Percentiles rank a stretch among this genome's conserved stretches.
These are phyloP conservation scores for Gasterosteus aculeatus DNA, from an alignment of 2,113 vertebrate genomes.

Conservation along the genomic window DNA sequence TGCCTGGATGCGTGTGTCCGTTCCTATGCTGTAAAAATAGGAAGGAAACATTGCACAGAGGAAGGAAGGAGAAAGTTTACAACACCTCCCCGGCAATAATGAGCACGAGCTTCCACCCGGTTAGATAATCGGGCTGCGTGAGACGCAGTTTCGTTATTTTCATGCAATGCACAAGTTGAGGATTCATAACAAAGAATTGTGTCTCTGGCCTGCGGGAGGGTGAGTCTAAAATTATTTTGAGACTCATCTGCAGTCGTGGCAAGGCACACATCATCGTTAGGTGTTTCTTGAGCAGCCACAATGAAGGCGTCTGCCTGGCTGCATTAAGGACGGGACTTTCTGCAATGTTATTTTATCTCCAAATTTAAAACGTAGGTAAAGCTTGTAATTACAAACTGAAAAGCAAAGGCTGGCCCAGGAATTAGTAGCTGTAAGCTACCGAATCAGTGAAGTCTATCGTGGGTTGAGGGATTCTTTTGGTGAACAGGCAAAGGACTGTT, in stretches of 20 bases:
- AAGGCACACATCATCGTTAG: conserved; percentile 5
- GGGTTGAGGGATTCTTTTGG: not conserved
- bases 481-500: conserved; percentile 16
- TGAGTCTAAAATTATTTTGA: conserved; percentile 25
- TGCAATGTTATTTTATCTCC: conserved; percentile 25
- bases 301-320: conserved; percentile 20
- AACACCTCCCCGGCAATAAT: conserved; percentile 45
- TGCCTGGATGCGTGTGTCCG: conserved; percentile 40
- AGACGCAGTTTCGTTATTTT: conserved; percentile 25
- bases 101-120: conserved; percentile 37
- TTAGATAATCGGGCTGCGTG: not conserved
- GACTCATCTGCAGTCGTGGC: not conserved
- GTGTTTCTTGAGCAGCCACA: conserved; percentile 4
- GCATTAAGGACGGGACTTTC: conserved; percentile 35
- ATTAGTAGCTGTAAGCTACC: conserved; percentile 23
- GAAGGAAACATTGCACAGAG: conserved; percentile 72
- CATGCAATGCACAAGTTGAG: conserved; percentile 10
- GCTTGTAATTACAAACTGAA: conserved; percentile 66
- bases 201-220: not conserved
- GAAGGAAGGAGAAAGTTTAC: conserved; percentile 74
- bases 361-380: conserved; percentile 54
- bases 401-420: conserved; percentile 37
- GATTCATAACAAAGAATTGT: not conserved
- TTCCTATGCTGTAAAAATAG: conserved; percentile 53
- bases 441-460: not conserved